These are phyloP conservation scores for Netelia virgata DNA, from an alignment of 2,888 invertebrate genomes.

Conservation along the genomic window DNA sequence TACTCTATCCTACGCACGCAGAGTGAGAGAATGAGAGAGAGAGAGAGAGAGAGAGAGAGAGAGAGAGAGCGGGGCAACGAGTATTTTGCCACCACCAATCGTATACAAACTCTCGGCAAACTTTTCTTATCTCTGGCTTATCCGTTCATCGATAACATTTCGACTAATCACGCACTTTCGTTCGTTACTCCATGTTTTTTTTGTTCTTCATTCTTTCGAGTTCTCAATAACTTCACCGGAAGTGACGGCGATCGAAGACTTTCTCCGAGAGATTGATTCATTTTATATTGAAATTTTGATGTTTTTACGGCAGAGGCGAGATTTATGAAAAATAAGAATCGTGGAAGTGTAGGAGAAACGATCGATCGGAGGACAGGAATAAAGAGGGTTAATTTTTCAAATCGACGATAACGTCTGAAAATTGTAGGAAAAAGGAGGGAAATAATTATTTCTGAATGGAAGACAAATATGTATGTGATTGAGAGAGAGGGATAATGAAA, in stretches of 20 bases:
- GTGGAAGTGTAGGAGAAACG: constrained; percentile 20
- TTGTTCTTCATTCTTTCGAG: no score
- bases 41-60: constrained; percentile 31
- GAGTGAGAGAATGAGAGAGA: constrained; percentile 28
- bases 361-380: constrained; percentile 1
- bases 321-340: no score
- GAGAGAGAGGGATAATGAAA: neutral
- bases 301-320: no score
- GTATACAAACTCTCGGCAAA: no score
- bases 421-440: neutral
- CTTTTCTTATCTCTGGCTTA: no score
- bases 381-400: neutral
- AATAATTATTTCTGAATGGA: neutral
- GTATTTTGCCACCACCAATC: constrained; percentile 54
- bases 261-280: no score
- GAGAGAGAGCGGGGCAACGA: constrained; percentile 28
- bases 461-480: neutral
- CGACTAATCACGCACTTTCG: no score
- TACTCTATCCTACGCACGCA: constrained; percentile 44
- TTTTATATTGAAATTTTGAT: no score
- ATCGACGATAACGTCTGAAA: neutral
- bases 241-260: no score
- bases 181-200: no score
- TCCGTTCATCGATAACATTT: no score
- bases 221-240: no score